Evolutionary conservation across 1,140 invertebrate species (phyloP).

Genomic region (Belonocnema kinseyi): DNA sequence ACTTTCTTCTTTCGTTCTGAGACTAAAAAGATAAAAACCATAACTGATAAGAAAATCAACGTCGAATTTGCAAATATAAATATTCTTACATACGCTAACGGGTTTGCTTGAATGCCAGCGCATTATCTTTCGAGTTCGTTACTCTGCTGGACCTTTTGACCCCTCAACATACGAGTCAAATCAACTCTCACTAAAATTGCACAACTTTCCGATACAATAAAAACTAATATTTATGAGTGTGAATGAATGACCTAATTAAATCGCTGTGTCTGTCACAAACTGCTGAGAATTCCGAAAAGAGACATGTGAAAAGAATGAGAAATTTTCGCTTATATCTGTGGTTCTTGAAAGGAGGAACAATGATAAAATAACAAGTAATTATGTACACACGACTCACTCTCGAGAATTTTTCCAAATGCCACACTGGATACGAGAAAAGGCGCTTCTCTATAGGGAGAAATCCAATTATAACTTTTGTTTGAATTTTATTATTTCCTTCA

Average conservation of each 20-base stretch:
- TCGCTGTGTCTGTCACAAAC: neutral
- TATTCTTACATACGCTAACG: too few species aligned
- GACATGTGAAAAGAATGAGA: neutral
- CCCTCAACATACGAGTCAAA: conserved; percentile 31
- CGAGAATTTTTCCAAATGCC: neutral
- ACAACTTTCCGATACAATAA: neutral
- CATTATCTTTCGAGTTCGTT: conserved; percentile 59
- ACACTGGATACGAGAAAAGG: neutral
- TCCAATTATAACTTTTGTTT: conserved; percentile 26
- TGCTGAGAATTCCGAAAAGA: neutral
- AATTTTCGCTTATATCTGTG: too few species aligned
- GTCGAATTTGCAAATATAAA: too few species aligned
- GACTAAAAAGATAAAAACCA: too few species aligned
- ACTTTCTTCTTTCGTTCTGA: too few species aligned
- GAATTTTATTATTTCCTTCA: conserved; percentile 11
- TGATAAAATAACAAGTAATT: conserved; percentile 8
- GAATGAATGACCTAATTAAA: conserved; percentile 16
- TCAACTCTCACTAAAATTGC: neutral
- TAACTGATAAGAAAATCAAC: too few species aligned
- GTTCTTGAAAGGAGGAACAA: neutral
- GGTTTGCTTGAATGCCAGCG: conserved; percentile 4
- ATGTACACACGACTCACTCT: conserved; percentile 15
- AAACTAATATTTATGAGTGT: neutral
- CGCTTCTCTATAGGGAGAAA: neutral
- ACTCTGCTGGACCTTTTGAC: conserved; percentile 56